Evolutionary conservation across 1,140 invertebrate genomes (phyloP), one percentile per base, ranked within the genome.

Genomic region (Drosophila persimilis): DNA sequence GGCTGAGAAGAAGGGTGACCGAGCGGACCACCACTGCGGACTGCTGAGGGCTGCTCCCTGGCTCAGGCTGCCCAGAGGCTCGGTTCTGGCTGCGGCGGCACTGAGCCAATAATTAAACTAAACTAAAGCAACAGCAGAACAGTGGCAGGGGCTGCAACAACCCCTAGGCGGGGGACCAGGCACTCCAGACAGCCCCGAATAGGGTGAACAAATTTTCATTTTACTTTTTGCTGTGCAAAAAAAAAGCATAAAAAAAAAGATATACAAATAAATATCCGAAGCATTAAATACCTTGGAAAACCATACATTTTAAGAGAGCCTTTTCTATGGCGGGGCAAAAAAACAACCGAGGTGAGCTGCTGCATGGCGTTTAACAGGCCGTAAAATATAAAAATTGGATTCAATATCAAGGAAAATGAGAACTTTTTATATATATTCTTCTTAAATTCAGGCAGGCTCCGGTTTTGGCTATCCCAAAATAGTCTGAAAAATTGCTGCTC

Each of bases 101-200:
- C 59, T 67, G 73, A 85, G 81, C 81, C 73, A 80, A 86, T 85
- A 86, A 86, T 81, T 85, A 85, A 85, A 86, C 74, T 79, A 79
- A 79, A 79, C 61, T 80, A 80, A 80, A 80, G 77, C 60, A 69
- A 58, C 73, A 77, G 53, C 44, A 64, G 52, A 45, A 62, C 72
- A 39, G 35, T 39, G 35, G 35, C 44, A 39, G 35, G 35, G 35
- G 35, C 35, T 57, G 52, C 43, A 62, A 50, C 72, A 80, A 85
- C 80, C 80, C 80, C 69, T 85, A 86, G 59, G 56, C 75, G 72
- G 66, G 60, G 50, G 70, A 61, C 59, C 41, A 48, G 24, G 35
- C 24, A 72, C 41, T 48, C 58, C 9, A 41, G 73, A 66, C 77
- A 67, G 77, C 41, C 45, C 58, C 7, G 45, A 77, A 66, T 80